Conservation (phyloP, 2,888 invertebrate genomes). For the Gibbula magus region DNA sequence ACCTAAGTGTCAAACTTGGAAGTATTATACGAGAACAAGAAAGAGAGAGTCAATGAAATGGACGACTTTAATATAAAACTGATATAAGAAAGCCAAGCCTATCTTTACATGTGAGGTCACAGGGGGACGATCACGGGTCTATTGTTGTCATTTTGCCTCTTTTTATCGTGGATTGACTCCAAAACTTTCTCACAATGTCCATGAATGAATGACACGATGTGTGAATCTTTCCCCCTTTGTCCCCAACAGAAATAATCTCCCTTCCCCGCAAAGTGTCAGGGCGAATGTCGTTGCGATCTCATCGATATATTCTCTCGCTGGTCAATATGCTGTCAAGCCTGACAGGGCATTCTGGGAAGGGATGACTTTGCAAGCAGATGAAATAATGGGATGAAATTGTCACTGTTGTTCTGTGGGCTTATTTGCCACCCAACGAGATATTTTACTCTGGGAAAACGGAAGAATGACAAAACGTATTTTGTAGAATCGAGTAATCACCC, state of each 20-base stretch:
- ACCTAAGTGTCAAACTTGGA: neutral
- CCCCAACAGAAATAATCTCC: neutral
- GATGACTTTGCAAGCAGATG: neutral
- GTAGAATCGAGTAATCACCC: too few relatives aligned
- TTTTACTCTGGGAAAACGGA: too few relatives aligned
- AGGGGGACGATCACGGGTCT: neutral
- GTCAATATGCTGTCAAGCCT: constrained; percentile 5
- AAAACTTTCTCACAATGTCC: constrained; percentile 18
- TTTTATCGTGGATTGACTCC: neutral
- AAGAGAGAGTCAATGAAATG: neutral
- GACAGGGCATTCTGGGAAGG: constrained; percentile 14
- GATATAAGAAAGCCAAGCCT: neutral
- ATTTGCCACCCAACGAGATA: too few relatives aligned
- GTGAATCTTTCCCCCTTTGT: neutral
- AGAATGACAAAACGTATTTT: too few relatives aligned
- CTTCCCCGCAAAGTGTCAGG: neutral
- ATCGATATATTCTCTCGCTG: constrained; percentile 1
- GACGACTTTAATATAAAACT: neutral
- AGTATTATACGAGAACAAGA: neutral
- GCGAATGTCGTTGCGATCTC: neutral
- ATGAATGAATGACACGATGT: neutral
- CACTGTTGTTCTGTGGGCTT: too few relatives aligned
- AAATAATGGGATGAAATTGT: constrained; percentile 14
- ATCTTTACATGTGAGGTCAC: neutral
- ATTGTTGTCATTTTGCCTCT: neutral